Evolutionary conservation across 2,888 invertebrate genomes (phyloP), one percentile per base, ranked within the genome.

Genomic region (Chloromyia formosa): DNA sequence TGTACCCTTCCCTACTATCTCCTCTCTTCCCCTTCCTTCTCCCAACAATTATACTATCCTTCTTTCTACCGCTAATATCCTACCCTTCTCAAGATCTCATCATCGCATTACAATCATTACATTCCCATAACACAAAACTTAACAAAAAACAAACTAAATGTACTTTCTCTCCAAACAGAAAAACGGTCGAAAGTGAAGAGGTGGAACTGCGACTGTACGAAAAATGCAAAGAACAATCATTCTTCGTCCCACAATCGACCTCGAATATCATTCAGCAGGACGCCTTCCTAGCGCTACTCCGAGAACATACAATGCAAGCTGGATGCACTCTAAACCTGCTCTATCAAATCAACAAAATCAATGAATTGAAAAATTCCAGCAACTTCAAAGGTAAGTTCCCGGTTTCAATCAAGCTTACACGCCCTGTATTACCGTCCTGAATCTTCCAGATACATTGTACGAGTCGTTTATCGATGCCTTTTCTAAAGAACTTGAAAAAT

Each of bases 241-340:
- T 81, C 68, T 80, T 79, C 68, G 81, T 78, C 16, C 80, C 80
- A 10, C 58, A 77, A 1, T 68, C 79, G 1, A 76, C 82, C 1
- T 81, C 82, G 1, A 77, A 77, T 58, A 66, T 79, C 22, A 81
- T 84, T 18, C 78, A 79, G 0, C 74, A 77, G 4, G 81, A 82
- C 69, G 74, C 77, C 3, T 79, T 85, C 14, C 81, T 85, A 42
- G 77, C 77, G 56, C 74, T 84, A n/a, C 73, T 86, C 5, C 73
- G 80, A 5, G 77, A 80, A 2, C 83, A 84, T 75, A 82, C 84
- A 0, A 53, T 83, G 49, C 82, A 84, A 69, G 82, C 83, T 0
- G 84, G 83, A 0, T 82, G 81, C 62, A 82, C 84, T 0, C 79
- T 85, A 1, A 82, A 82, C 74, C 76, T 86, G 23, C 75, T 86